phyloP scores from a whole-genome alignment of 2,797 vertebrate genomes.

The Mormyrops attenuatus region DNA sequence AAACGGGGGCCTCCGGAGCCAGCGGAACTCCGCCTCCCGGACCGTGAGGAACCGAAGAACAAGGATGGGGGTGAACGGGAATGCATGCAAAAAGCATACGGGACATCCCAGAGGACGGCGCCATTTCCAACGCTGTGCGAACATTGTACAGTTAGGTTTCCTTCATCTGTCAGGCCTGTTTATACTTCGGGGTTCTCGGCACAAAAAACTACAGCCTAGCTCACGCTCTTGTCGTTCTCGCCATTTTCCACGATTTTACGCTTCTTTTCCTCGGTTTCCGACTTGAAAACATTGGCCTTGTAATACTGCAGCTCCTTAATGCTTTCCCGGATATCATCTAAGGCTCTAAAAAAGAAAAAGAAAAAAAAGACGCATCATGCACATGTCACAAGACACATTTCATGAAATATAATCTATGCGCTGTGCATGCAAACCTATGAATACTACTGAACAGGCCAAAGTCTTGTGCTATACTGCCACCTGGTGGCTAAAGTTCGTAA shows the following conservation, averaged over 20 bases:
- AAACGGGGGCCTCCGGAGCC: not conserved
- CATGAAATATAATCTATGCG: not conserved
- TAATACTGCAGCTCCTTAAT: constrained; percentile 91
- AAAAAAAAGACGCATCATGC: not conserved
- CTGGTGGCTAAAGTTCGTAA: not conserved
- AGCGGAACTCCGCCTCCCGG: too few relatives aligned
- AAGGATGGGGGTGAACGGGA: not conserved
- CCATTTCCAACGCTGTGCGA: not conserved
- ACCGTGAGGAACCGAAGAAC: not conserved
- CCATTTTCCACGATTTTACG: constrained; percentile 72
- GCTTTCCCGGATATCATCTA: constrained; percentile 93
- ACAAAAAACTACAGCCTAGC: not conserved
- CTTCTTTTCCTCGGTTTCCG: constrained; percentile 67
- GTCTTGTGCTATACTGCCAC: not conserved
- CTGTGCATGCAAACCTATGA: not conserved
- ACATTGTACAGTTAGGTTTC: not conserved
- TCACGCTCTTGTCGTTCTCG: constrained; percentile 42
- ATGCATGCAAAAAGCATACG: not conserved
- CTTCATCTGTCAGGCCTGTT: not conserved
- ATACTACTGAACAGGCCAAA: not conserved
- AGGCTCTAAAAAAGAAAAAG: constrained; percentile 63
- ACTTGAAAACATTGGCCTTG: constrained; percentile 80
- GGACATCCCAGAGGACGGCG: not conserved
- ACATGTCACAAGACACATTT: not conserved
- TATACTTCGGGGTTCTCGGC: not conserved